phyloP scores from a whole-genome alignment of 2,113 vertebrate species.

The Ellobius talpinus region DNA sequence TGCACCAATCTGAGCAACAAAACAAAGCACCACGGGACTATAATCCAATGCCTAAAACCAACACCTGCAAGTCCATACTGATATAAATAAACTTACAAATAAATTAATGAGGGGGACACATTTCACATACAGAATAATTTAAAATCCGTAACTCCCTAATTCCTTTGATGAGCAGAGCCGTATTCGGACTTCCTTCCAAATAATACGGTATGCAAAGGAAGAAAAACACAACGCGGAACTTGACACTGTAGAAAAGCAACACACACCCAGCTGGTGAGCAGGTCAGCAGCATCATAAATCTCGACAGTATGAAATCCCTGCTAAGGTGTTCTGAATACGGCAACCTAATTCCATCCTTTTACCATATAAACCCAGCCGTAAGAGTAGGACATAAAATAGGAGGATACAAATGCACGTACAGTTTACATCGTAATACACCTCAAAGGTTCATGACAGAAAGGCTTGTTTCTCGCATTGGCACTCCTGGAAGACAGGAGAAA shows the following conservation, averaged over 20 bases:
- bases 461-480: background rate
- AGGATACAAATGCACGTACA: background rate
- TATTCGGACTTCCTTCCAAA: background rate
- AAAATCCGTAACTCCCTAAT: background rate
- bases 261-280: background rate
- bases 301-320: background rate
- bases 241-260: background rate
- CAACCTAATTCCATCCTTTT: background rate
- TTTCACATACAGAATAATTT: background rate
- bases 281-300: background rate
- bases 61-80: background rate
- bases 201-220: background rate
- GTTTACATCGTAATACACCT: background rate
- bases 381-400: background rate
- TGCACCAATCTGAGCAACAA: background rate
- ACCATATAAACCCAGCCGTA: background rate
- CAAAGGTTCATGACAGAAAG: background rate
- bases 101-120: background rate
- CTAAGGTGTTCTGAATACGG: background rate
- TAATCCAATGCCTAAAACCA: background rate
- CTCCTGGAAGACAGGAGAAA: background rate
- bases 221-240: background rate
- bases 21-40: background rate
- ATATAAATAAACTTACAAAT: background rate
- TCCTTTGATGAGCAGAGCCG: background rate